These are phyloP conservation scores for Coenonympha arcania DNA, from an alignment of 2,888 invertebrate species.

Conservation along the genomic window DNA sequence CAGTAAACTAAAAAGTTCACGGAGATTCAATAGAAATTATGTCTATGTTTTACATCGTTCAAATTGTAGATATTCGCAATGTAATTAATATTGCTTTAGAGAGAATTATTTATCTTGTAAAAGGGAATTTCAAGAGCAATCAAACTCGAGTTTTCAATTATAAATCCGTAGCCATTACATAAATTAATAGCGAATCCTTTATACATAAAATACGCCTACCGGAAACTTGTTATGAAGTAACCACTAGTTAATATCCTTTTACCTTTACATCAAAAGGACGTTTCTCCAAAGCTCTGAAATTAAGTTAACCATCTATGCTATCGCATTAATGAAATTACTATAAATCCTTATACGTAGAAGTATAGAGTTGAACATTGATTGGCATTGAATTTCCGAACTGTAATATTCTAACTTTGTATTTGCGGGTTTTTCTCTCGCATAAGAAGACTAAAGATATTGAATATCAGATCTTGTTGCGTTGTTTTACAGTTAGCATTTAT, in stretches of 20 bases:
- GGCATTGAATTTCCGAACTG: not conserved
- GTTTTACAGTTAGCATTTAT: conserved; percentile 6
- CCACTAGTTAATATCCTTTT: conserved; percentile 15
- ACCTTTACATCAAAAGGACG: conserved; percentile 34
- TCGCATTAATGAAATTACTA: not conserved
- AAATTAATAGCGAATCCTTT: conserved; percentile 3
- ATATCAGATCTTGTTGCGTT: not conserved
- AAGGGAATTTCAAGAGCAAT: too few species aligned
- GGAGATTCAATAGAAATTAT: too few species aligned
- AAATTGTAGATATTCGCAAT: too few species aligned
- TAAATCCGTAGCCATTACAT: not conserved
- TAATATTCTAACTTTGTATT: not conserved
- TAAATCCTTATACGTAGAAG: conserved; percentile 1
- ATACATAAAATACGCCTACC: conserved; percentile 9
- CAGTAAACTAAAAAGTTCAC: too few species aligned
- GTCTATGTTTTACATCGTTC: too few species aligned
- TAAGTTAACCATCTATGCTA: conserved; percentile 24
- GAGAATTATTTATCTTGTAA: too few species aligned
- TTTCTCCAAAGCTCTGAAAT: conserved; percentile 34
- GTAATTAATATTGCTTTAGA: too few species aligned
- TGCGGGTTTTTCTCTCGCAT: not conserved
- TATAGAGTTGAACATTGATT: conserved; percentile 15
- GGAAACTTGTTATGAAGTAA: conserved; percentile 17
- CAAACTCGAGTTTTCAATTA: not conserved
- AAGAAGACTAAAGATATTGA: too few species aligned